Evolutionary conservation across 2,888 invertebrate species (phyloP).

Genomic region (Atrina japonica): DNA sequence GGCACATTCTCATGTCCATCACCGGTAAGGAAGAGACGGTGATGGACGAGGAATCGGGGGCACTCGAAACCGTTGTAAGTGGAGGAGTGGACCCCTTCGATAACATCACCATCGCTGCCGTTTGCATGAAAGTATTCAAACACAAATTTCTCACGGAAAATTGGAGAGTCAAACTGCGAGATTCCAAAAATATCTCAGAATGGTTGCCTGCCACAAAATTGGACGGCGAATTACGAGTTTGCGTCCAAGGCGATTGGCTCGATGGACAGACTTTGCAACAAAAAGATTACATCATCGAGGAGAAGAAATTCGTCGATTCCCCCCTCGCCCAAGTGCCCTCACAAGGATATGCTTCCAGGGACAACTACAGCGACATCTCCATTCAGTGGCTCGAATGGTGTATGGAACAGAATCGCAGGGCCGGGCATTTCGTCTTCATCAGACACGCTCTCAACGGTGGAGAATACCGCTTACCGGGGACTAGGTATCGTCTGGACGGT

Average conservation of each 20-base stretch:
- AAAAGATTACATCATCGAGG: too few species aligned
- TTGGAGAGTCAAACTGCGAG: constrained; percentile 32
- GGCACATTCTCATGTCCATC: constrained; percentile 32
- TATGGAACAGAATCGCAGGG: neutral
- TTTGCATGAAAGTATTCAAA: constrained; percentile 41
- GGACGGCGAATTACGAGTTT: constrained; percentile 24
- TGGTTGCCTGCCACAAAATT: constrained; percentile 25
- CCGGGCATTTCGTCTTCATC: constrained; percentile 30
- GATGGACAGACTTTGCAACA: neutral
- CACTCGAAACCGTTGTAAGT: too few species aligned
- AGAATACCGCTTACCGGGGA: constrained; percentile 1
- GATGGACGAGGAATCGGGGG: constrained; percentile 16
- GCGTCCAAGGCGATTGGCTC: constrained; percentile 15
- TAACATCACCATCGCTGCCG: constrained; percentile 39
- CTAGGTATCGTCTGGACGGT: neutral
- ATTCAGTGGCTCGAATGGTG: constrained; percentile 45
- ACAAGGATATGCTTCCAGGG: neutral
- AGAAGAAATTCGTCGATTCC: constrained; percentile 4
- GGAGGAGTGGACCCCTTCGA: constrained; percentile 36
- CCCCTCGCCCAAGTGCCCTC: constrained; percentile 26
- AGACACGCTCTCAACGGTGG: constrained; percentile 42
- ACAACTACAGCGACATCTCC: constrained; percentile 35
- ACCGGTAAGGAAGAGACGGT: constrained; percentile 22
- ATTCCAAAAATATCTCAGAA: neutral
- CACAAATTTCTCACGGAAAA: constrained; percentile 43